These are phyloP conservation scores for Chrysoperla carnea DNA, from an alignment of 1,140 invertebrate genomes.

Conservation along the genomic window DNA sequence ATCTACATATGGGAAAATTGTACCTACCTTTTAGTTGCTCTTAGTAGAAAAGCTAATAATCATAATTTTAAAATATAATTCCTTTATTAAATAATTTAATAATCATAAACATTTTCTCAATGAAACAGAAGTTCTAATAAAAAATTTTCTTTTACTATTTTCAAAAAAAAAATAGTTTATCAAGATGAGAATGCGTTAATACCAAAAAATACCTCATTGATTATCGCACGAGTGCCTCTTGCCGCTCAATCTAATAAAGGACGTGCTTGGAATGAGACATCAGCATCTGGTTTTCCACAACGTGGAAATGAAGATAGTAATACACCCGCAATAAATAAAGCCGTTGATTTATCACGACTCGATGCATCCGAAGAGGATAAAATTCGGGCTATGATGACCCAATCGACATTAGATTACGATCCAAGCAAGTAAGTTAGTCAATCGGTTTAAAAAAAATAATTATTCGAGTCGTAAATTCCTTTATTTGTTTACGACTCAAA, in stretches of 20 bases:
- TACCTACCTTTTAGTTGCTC: no score
- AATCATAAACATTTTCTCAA: no score
- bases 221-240: slow-evolving; percentile 81
- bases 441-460: background rate
- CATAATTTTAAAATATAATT: no score
- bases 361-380: slow-evolving; percentile 93
- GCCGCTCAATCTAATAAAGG: slow-evolving; percentile 53
- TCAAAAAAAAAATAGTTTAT: slow-evolving; percentile 49
- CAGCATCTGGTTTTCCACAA: slow-evolving; percentile 23
- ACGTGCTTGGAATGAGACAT: slow-evolving; percentile 40
- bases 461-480: background rate
- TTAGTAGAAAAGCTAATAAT: no score
- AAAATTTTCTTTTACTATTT: no score
- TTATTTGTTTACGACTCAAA: background rate
- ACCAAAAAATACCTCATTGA: slow-evolving; percentile 93
- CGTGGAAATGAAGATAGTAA: slow-evolving; percentile 32
- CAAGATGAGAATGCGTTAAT: slow-evolving; percentile 77
- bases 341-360: slow-evolving; percentile 73
- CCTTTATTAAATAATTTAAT: no score
- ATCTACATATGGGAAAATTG: no score
- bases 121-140: no score
- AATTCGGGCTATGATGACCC: slow-evolving; percentile 91
- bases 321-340: slow-evolving; percentile 27
- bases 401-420: slow-evolving; percentile 92
- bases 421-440: slow-evolving; percentile 68